Evolutionary conservation across 2,888 invertebrate genomes (phyloP).

Genomic region (Stenoptilia bipunctidactyla): DNA sequence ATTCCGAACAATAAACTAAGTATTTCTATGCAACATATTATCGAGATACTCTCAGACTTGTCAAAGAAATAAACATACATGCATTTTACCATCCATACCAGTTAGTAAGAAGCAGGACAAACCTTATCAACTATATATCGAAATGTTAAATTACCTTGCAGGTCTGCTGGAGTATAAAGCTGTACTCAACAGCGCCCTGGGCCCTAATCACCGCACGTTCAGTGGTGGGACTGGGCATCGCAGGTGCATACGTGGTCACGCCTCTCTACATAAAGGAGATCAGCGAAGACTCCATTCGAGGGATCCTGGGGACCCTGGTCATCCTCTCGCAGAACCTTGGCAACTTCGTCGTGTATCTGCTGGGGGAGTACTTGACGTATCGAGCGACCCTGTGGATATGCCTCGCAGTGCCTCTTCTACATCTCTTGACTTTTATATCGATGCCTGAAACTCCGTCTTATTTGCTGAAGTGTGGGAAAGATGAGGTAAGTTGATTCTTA

Average conservation of each 20-base stretch:
- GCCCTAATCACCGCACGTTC: conserved; percentile 53
- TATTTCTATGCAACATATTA: no score
- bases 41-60: no score
- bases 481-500: conserved; percentile 56
- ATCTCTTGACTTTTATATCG: conserved; percentile 41
- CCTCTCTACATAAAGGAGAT: conserved; percentile 61
- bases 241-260: conserved; percentile 56
- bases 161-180: conserved; percentile 51
- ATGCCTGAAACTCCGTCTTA: conserved; percentile 63
- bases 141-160: no score
- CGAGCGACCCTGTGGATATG: conserved; percentile 50
- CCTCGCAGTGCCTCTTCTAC: conserved; percentile 45
- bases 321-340: conserved; percentile 54
- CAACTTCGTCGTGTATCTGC: conserved; percentile 44
- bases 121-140: no score
- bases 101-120: no score
- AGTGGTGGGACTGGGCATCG: conserved; percentile 49
- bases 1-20: no score
- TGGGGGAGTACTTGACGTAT: conserved; percentile 56
- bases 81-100: no score
- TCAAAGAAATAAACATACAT: no score
- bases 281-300: conserved; percentile 54
- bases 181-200: conserved; percentile 55
- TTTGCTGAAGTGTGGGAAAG: conserved; percentile 48
- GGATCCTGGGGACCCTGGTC: conserved; percentile 50